Base-by-base conservation (phyloP, 1,140 invertebrate genomes). In the Glossosoma conforme region DNA sequence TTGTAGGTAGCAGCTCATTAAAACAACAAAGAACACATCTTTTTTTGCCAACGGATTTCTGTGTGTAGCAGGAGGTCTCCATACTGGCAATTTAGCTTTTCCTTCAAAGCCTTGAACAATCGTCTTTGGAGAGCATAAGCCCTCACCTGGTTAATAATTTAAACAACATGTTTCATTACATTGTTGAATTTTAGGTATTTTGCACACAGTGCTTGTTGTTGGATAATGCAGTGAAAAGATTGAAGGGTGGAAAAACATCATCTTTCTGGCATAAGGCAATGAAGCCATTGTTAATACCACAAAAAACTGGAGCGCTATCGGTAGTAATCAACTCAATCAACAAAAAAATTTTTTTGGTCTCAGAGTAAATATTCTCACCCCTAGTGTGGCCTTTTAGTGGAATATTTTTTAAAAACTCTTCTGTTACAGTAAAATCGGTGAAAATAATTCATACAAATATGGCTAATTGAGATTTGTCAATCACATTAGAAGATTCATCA, bases 191-290 rank as follows among this genome's bases (percentile, higher is more conserved):
- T 33, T 11, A 33, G 32, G 32, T 33, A 33, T 33, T 33, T 33
- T 33, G 32, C 11, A 33, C 32, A 33, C 32, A 33, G 32, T 4
- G 36, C 36, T 11, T 38, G 36, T 18, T 38, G 18, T 4, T 38
- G 36, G 5, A 38, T 38, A 38, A 38, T 38, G 36, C 36, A 38
- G 36, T 38, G 36, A 38, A 17, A 38, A 33, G 32, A 33, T 38
- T 17, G 19, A 38, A 38, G 15, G 8, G 36, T 38, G 15, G 36
- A 38, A 3, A 33, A 11, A 38, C 19, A 17, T 38, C 36, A 38
- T 38, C 36, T 18, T 33, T 33, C 32, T 33, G 32, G 32, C 3
- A 33, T n/a, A 33, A 33, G 3, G 32, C 3, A 33, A 33, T 38
- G 36, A 38, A 38, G 36, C 36, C 36, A 38, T 38, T 38, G 36